These are phyloP conservation scores for Pimpla rufipes DNA, from an alignment of 2,888 invertebrate species.

Conservation along the genomic window DNA sequence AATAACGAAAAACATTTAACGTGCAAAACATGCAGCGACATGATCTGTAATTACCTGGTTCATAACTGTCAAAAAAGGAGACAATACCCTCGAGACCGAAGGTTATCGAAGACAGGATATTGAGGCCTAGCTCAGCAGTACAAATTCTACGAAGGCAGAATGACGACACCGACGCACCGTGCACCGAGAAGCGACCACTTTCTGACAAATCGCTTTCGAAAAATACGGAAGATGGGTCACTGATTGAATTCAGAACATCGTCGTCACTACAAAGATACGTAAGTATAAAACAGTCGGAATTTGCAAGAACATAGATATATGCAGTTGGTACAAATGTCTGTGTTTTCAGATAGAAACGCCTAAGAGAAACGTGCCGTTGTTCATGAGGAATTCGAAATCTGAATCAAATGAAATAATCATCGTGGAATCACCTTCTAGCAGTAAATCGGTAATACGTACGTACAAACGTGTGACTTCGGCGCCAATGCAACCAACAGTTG, in stretches of 20 bases:
- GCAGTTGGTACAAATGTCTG: neutral
- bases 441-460: conserved; percentile 5
- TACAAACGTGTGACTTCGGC: conserved; percentile 5
- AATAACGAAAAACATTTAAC: conserved; percentile 6
- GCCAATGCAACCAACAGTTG: conserved; percentile 5
- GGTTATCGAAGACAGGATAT: conserved; percentile 12
- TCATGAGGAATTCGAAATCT: neutral
- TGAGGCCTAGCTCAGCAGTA: conserved; percentile 5
- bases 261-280: conserved; percentile 1
- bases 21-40: conserved; percentile 5
- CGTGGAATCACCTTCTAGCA: neutral
- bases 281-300: conserved; percentile 8
- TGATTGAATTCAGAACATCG: conserved; percentile 5
- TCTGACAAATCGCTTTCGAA: conserved; percentile 6
- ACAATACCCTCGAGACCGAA: conserved; percentile 1
- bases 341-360: neutral
- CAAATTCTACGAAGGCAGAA: conserved; percentile 7
- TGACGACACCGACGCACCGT: no score
- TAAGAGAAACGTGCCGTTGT: conserved; percentile 7
- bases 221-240: conserved; percentile 5
- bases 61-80: conserved; percentile 5
- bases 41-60: conserved; percentile 4
- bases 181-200: no score
- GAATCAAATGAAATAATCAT: no score
- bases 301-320: conserved; percentile 8